Evolutionary conservation across 2,888 invertebrate genomes (phyloP).

Genomic region (Drosophila ezoana): DNA sequence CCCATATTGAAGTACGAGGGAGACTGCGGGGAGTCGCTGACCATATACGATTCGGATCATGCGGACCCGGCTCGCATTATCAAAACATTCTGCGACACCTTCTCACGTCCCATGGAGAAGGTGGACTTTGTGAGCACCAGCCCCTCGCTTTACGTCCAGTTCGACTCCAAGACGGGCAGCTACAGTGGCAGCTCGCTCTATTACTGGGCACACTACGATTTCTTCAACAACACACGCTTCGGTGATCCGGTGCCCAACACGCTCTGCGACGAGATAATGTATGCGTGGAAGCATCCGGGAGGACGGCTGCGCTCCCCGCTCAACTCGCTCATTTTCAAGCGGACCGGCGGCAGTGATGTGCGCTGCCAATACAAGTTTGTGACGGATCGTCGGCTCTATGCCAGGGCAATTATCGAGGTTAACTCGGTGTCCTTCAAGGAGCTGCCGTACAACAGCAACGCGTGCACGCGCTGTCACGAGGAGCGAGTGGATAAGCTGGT

Average conservation of each 20-base stretch:
- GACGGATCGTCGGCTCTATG: slow-evolving; percentile 92
- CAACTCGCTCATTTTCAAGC: slow-evolving; percentile 94
- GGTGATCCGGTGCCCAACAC: slow-evolving; percentile 93
- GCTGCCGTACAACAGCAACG: slow-evolving; percentile 91
- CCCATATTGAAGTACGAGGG: slow-evolving; percentile 94
- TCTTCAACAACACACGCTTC: slow-evolving; percentile 95
- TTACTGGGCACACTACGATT: slow-evolving; percentile 97
- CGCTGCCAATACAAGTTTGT: slow-evolving; percentile 93
- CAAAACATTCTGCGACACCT: slow-evolving; percentile 97
- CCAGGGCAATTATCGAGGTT: slow-evolving; percentile 91
- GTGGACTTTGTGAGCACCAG: slow-evolving; percentile 96
- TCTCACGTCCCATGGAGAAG: slow-evolving; percentile 96
- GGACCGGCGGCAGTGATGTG: slow-evolving; percentile 90
- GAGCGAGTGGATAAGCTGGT: slow-evolving; percentile 93
- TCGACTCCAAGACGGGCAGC: slow-evolving; percentile 96
- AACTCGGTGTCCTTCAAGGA: slow-evolving; percentile 94
- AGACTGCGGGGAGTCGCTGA: slow-evolving; percentile 95
- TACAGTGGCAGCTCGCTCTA: slow-evolving; percentile 97
- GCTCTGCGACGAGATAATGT: slow-evolving; percentile 94
- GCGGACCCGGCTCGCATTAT: slow-evolving; percentile 96
- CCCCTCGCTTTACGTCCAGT: slow-evolving; percentile 93
- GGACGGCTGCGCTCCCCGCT: slow-evolving; percentile 93
- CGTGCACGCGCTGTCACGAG: slow-evolving; percentile 94
- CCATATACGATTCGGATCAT: slow-evolving; percentile 94
- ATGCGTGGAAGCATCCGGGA: slow-evolving; percentile 92